Percentiles rank a stretch among this genome's conserved stretches.
These are phyloP conservation scores for Nomada flava DNA, from an alignment of 2,888 invertebrate species.

Conservation along the genomic window DNA sequence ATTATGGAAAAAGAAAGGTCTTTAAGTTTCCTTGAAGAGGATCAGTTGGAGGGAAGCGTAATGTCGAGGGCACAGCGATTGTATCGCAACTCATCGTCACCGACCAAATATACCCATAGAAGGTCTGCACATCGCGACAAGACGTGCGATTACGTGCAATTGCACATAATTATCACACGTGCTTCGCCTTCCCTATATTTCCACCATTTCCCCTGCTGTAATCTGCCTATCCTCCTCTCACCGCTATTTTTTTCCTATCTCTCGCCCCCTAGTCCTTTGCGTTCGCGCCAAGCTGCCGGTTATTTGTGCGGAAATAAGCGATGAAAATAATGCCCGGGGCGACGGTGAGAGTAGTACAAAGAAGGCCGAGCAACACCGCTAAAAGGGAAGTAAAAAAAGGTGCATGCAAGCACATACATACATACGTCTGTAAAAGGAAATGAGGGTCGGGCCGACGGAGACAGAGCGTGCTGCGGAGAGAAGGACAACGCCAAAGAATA, in stretches of 20 bases:
- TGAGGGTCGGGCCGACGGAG: constrained; percentile 16
- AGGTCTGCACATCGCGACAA: not conserved
- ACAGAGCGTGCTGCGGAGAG: constrained; percentile 1
- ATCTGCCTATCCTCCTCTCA: not conserved
- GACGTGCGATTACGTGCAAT: constrained; percentile 57
- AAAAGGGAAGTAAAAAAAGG: constrained; percentile 51
- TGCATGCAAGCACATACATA: constrained; percentile 43
- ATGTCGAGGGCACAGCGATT: not conserved
- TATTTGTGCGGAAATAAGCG: constrained; percentile 77
- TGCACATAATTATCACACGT: constrained; percentile 47
- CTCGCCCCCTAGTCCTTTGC: constrained; percentile 9
- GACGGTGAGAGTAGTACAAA: constrained; percentile 69
- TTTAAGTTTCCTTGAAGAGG: not conserved
- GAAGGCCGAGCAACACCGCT: constrained; percentile 57
- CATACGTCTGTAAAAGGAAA: constrained; percentile 48
- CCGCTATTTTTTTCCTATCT: not conserved
- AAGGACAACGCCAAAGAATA: constrained; percentile 6
- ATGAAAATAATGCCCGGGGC: constrained; percentile 73
- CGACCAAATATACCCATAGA: not conserved
- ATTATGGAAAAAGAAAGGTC: not conserved
- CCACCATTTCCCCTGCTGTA: not conserved
- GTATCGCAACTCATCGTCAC: not conserved
- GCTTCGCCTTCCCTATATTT: not conserved
- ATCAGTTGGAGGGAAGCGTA: not conserved
- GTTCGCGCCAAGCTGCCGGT: constrained; percentile 49